Evolutionary conservation across 2,113 vertebrate species (phyloP), one percentile per base, ranked within the genome.

Genomic region (Dicaeum eximium): DNA sequence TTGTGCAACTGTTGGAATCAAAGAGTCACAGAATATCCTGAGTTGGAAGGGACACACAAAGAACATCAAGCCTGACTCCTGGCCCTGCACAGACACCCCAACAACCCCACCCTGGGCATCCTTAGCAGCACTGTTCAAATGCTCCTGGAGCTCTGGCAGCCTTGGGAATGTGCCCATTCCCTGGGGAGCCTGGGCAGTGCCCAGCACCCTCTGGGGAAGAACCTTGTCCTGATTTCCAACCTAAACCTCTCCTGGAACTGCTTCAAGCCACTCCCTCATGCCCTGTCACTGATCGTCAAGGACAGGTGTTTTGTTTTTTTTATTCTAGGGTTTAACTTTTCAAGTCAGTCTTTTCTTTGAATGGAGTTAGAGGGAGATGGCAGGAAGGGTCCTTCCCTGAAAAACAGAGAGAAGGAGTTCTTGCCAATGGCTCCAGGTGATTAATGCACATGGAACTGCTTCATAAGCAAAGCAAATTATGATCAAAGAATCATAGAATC

Each of bases 51-150:
- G 21, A 54, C 0, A 10, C 25, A 23, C 35, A 5, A 9, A 18
- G 30, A 22, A 42, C 31, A 48, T 18, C 0, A 0, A 75, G 47
- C 23, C 2, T 25, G 35, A 0, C 40, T 35, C 47, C 62, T 61
- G 7, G 4, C 1, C 25, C 30, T 67, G 14, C 54, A 82, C 21
- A 42, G 40, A 33, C 48, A 35, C 18, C 35, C 47, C 12, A 24
- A 37, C 2, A 35, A 42, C 4, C 31, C 7, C 56, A 28, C 5
- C 15, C 27, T 27, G 35, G 0, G 8, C 40, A 73, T n/a, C 23
- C 10, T 21, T 69, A 22, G 5, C 1, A 40, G 4, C 0, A 0
- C 1, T 47, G 3, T 28, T 12, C 47, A 54, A 67, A 19, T 0
- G 0, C 8, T 28, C 6, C 17, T 25, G 23, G 40, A 82, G 30